These are phyloP conservation scores for Ennomos fuscantarius DNA, from an alignment of 2,888 invertebrate genomes.

Conservation along the genomic window DNA sequence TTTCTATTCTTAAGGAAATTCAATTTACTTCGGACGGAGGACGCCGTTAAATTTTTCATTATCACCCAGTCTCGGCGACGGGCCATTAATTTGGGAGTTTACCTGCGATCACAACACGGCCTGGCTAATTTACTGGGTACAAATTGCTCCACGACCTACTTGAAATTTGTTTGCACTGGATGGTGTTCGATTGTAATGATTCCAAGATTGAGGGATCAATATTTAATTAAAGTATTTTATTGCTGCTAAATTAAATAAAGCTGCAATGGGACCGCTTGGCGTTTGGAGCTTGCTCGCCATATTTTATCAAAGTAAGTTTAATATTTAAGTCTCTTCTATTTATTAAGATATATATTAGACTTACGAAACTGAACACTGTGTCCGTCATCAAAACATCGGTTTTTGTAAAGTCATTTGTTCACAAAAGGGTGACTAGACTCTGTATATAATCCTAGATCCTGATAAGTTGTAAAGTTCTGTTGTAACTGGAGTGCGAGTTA, in stretches of 20 bases:
- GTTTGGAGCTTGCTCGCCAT: conserved; percentile 64
- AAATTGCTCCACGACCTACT: conserved; percentile 65
- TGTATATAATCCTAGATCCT: too few relatives aligned
- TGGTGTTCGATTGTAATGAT: conserved; percentile 15
- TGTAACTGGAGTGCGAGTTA: too few relatives aligned
- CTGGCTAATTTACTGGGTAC: conserved; percentile 52
- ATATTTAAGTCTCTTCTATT: background rate
- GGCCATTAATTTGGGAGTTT: conserved; percentile 69
- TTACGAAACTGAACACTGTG: too few relatives aligned
- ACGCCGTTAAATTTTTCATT: conserved; percentile 73
- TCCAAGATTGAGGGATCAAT: conserved; percentile 16
- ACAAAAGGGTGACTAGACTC: too few relatives aligned
- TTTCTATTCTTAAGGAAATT: conserved; percentile 59
- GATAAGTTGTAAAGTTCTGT: too few relatives aligned
- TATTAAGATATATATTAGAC: too few relatives aligned
- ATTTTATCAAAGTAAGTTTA: conserved; percentile 69
- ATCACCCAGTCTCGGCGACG: conserved; percentile 54
- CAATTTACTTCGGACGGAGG: conserved; percentile 59
- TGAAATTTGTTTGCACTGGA: conserved; percentile 57
- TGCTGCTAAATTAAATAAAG: conserved; percentile 2
- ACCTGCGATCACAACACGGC: conserved; percentile 65
- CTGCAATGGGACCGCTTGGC: conserved; percentile 61
- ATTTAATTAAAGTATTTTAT: conserved; percentile 19
- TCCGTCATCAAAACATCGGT: too few relatives aligned
- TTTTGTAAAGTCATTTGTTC: too few relatives aligned